Base-by-base conservation (phyloP, 2,888 invertebrate species). In the Synergus gifuensis region DNA sequence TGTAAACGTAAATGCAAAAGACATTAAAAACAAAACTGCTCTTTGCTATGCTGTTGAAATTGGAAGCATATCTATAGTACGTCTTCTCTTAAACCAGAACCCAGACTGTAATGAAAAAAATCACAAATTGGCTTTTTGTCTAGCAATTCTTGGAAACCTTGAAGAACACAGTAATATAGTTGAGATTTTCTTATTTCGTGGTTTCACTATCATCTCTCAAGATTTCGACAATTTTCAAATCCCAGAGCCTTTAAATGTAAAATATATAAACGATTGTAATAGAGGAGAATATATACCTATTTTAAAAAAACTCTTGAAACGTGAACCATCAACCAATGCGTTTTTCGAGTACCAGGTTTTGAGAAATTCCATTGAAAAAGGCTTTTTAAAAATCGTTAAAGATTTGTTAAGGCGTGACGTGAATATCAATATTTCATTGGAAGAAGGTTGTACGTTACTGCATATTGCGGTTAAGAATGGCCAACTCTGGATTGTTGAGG, bases 341-440 rank as follows among this genome's bases (percentile, higher is more conserved):
- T 36, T 73, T 73, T 73, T 73, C 16, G n/a, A 73, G 36, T 73
- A 73, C n/a, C 73, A 54, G 22, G n/a, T 73, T 73, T 54, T 73
- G 11, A 16, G 22, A 14, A 4, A 16, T 9, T 28, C 73, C 9
- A 16, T 73, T 16, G 54, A 73, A 36, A 73, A 73, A 36, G 73
- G 73, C 2, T 73, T 46, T 54, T 11, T 36, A 7, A 22, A 28
- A 16, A 73, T 73, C 22, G 28, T 73, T 7, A 12, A 28, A n/a
- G 14, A 54, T 36, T 36, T 73, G n/a, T 36, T 73, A 4, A 36
- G 36, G 36, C 4, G 28, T 28, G 49, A 67, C 4, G 73, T 49
- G 8, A 54, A 73, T n/a, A 28, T 73, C 0, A 54, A 73, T 28
- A 22, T 73, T 36, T 16, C 28, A 9, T n/a, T 73, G 36, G 73